Evolutionary conservation across 2,888 invertebrate species (phyloP).

Genomic region (Ectemnius lituratus): DNA sequence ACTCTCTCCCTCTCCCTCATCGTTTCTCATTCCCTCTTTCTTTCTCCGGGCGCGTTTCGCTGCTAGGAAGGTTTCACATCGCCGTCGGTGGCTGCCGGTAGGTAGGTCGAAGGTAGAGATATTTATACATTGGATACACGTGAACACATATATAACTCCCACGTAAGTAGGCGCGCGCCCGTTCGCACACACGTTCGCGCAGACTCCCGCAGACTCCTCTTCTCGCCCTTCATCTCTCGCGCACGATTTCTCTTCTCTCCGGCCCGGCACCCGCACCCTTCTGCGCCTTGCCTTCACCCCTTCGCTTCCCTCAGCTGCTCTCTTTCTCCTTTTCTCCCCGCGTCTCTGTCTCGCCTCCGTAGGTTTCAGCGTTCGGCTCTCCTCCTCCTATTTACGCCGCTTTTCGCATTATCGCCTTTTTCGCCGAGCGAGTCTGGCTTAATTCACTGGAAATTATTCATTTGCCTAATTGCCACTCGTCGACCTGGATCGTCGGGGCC

Average conservation of each 20-base stretch:
- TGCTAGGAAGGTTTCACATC: background rate
- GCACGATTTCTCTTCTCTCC: constrained; percentile 41
- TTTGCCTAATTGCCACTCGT: constrained; percentile 69
- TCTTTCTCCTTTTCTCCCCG: constrained; percentile 21
- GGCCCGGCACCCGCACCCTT: constrained; percentile 22
- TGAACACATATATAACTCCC: constrained; percentile 27
- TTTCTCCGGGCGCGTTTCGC: background rate
- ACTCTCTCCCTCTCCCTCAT: constrained; percentile 18
- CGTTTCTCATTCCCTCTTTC: background rate
- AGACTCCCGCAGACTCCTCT: constrained; percentile 20
- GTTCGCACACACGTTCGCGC: background rate
- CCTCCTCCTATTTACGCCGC: constrained; percentile 58
- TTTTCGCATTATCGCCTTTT: constrained; percentile 66
- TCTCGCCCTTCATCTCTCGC: constrained; percentile 54
- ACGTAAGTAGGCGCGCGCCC: constrained; percentile 23
- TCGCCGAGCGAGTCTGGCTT: constrained; percentile 56
- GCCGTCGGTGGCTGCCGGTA: constrained; percentile 20
- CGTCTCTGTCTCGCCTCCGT: constrained; percentile 5
- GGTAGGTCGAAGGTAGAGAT: constrained; percentile 48
- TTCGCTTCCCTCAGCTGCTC: constrained; percentile 19
- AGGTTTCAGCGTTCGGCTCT: constrained; percentile 17
- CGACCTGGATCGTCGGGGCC: constrained; percentile 57
- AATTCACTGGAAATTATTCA: constrained; percentile 68
- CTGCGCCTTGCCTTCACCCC: constrained; percentile 8
- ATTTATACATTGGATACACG: constrained; percentile 38